These are phyloP conservation scores for Oscheius onirici DNA, from an alignment of 2,888 invertebrate genomes.

Conservation along the genomic window DNA sequence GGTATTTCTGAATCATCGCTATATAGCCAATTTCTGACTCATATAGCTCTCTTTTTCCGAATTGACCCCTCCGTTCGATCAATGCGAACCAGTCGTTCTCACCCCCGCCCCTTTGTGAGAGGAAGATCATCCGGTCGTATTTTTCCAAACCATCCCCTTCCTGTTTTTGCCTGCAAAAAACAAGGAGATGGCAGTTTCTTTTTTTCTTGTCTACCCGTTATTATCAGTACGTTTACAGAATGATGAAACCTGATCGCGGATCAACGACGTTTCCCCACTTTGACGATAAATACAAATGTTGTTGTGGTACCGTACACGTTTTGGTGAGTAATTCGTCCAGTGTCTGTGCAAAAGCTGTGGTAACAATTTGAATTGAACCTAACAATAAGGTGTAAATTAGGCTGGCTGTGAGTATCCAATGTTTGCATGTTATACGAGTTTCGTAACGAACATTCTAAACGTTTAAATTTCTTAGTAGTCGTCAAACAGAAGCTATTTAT, in stretches of 20 bases:
- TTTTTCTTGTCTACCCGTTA: neutral
- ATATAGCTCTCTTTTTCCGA: too few relatives aligned
- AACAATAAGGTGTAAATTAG: neutral
- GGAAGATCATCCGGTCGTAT: neutral
- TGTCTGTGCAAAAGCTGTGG: too few relatives aligned
- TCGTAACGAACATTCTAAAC: too few relatives aligned
- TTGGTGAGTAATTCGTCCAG: conserved; percentile 37
- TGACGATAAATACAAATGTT: conserved; percentile 48
- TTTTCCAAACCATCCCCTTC: neutral
- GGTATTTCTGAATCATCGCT: too few relatives aligned
- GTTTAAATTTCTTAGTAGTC: too few relatives aligned
- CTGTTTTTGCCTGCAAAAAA: neutral
- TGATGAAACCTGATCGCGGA: conserved; percentile 15
- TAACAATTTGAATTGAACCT: too few relatives aligned
- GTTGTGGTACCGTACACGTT: conserved; percentile 50
- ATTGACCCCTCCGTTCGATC: too few relatives aligned
- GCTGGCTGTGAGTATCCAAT: too few relatives aligned
- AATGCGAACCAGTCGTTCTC: too few relatives aligned
- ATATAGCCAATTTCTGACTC: too few relatives aligned
- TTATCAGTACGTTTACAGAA: neutral
- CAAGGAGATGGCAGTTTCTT: neutral
- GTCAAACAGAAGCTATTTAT: neutral
- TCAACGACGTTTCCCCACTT: conserved; percentile 35
- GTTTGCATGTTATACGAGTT: too few relatives aligned
- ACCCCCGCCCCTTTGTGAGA: too few relatives aligned